phyloP scores from a whole-genome alignment of 2,888 invertebrate genomes.

The Chymomyza caudatula region DNA sequence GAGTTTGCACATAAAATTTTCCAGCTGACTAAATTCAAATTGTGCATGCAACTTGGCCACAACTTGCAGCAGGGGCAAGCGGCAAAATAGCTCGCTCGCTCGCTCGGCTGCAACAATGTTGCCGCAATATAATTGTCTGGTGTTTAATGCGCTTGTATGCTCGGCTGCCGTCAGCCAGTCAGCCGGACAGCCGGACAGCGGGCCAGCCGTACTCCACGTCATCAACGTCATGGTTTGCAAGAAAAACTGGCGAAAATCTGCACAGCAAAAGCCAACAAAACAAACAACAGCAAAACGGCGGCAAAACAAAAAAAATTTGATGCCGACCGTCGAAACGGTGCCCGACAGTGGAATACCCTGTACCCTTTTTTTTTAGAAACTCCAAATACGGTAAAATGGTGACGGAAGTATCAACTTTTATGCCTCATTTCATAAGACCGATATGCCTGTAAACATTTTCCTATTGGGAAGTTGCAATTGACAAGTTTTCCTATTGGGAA shows the following conservation, averaged over 20 bases:
- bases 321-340: no score
- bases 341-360: no score
- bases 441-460: no score
- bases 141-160: conserved; percentile 49
- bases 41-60: conserved; percentile 41
- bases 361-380: no score
- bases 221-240: neutral
- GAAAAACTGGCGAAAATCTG: neutral
- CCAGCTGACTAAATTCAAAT: conserved; percentile 60
- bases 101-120: conserved; percentile 51
- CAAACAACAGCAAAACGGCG: conserved; percentile 3
- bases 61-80: conserved; percentile 14
- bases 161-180: conserved; percentile 37
- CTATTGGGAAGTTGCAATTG: no score
- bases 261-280: neutral
- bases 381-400: no score
- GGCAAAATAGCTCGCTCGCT: conserved; percentile 17
- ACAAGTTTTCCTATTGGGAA: no score
- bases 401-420: no score
- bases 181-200: conserved; percentile 13
- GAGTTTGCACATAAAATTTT: conserved; percentile 35
- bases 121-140: conserved; percentile 51
- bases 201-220: neutral
- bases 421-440: no score
- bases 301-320: neutral